phyloP scores from a whole-genome alignment of 2,888 invertebrate genomes.

The Gisinianus flammeolus region DNA sequence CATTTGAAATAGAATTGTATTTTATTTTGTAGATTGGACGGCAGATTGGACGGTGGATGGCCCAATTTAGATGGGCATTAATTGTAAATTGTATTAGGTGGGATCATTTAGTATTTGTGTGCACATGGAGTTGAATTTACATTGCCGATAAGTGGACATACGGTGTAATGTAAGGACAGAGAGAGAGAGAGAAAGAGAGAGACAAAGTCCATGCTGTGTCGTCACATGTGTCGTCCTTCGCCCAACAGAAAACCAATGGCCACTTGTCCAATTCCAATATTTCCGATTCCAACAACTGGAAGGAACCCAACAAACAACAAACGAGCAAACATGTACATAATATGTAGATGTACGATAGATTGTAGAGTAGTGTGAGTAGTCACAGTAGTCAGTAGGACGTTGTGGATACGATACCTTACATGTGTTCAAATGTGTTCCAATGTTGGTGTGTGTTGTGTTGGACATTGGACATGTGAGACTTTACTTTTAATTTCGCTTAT shows the following conservation, averaged over 20 bases:
- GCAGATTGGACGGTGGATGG: not conserved
- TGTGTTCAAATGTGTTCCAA: not conserved
- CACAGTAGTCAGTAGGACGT: not conserved
- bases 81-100: slow-evolving; percentile 22
- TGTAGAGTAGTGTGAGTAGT: not conserved
- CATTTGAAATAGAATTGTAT: not conserved
- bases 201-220: slow-evolving; percentile 15
- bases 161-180: not conserved
- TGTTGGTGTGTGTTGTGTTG: not conserved
- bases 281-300: not conserved
- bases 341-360: not conserved
- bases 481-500: slow-evolving; percentile 24
- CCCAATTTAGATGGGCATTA: slow-evolving; percentile 3
- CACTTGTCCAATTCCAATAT: slow-evolving; percentile 3
- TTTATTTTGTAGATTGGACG: not conserved
- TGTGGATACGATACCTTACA: slow-evolving; percentile 33
- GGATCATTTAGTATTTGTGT: slow-evolving; percentile 3
- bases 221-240: slow-evolving; percentile 17
- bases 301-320: not conserved
- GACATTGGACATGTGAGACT: slow-evolving; percentile 21
- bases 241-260: not conserved
- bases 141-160: slow-evolving; percentile 10
- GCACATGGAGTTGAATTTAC: slow-evolving; percentile 18
- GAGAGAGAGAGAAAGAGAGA: not conserved
- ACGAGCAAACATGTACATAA: not conserved